These are phyloP conservation scores for Diachrysia chrysitis DNA, from an alignment of 2,888 invertebrate species.

Conservation along the genomic window DNA sequence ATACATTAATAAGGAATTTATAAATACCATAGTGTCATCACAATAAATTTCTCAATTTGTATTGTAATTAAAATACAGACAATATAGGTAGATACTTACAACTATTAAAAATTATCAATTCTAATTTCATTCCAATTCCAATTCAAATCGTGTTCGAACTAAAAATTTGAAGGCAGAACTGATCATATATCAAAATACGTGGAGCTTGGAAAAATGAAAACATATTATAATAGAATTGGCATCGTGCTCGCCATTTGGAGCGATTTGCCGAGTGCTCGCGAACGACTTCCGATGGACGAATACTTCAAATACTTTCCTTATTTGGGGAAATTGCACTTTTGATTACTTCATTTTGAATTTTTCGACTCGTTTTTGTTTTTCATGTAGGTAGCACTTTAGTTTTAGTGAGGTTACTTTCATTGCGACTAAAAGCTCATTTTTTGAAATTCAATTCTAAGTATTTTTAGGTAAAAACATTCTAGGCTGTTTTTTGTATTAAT, in stretches of 20 bases:
- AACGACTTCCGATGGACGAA: constrained; percentile 78
- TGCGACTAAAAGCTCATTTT: not conserved
- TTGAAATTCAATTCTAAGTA: no score
- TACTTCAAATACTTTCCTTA: constrained; percentile 74
- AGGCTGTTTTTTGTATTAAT: no score
- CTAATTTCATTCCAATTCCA: constrained; percentile 24
- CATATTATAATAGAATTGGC: constrained; percentile 72
- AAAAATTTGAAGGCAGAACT: constrained; percentile 42
- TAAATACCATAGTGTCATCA: not conserved
- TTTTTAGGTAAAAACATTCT: no score
- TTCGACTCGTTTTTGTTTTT: constrained; percentile 50
- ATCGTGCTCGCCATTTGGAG: constrained; percentile 70
- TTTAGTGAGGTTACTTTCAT: constrained; percentile 15
- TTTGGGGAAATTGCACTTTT: constrained; percentile 75
- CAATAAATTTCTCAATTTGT: no score
- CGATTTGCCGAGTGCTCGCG: constrained; percentile 74
- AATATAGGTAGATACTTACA: no score
- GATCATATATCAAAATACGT: constrained; percentile 58
- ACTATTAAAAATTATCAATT: not conserved
- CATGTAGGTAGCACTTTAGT: constrained; percentile 32
- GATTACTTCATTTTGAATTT: constrained; percentile 73
- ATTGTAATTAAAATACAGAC: no score
- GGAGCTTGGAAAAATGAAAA: constrained; percentile 62
- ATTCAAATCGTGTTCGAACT: constrained; percentile 27
- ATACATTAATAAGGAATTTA: not conserved